These are phyloP conservation scores for Vanessa cardui DNA, from an alignment of 2,888 invertebrate species.

Conservation along the genomic window DNA sequence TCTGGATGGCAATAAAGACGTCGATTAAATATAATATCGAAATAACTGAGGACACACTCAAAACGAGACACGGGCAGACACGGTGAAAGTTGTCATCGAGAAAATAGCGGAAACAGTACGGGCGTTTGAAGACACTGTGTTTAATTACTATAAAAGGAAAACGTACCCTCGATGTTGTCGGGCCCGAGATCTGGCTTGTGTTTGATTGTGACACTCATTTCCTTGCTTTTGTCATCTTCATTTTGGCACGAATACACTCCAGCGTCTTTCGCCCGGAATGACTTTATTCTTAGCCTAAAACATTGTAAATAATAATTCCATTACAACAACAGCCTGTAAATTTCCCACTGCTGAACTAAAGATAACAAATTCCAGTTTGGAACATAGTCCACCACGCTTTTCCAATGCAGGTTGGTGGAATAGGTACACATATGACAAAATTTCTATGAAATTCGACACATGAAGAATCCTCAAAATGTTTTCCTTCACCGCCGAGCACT, in stretches of 20 bases:
- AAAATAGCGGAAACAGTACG: constrained; percentile 22
- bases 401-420: too few species aligned
- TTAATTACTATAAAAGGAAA: constrained; percentile 27
- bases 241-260: constrained; percentile 74
- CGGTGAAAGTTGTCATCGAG: constrained; percentile 23
- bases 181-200: constrained; percentile 50
- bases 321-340: too few species aligned
- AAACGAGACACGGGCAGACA: constrained; percentile 13
- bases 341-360: too few species aligned
- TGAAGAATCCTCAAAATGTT: too few species aligned
- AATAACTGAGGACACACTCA: constrained; percentile 50
- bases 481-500: too few species aligned
- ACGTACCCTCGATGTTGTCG: constrained; percentile 60
- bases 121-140: constrained; percentile 1
- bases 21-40: constrained; percentile 53
- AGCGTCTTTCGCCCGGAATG: constrained; percentile 71
- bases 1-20: constrained; percentile 66
- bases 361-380: too few species aligned
- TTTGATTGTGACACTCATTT: constrained; percentile 61
- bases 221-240: constrained; percentile 56
- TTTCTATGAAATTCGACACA: too few species aligned
- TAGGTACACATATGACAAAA: too few species aligned
- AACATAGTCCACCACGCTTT: too few species aligned
- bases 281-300: constrained; percentile 73
- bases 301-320: not conserved